A percentile compares a stretch with the other conserved stretches of the same genome.
phyloP scores from a whole-genome alignment of 2,888 invertebrate genomes.

The Oscheius sp. region DNA sequence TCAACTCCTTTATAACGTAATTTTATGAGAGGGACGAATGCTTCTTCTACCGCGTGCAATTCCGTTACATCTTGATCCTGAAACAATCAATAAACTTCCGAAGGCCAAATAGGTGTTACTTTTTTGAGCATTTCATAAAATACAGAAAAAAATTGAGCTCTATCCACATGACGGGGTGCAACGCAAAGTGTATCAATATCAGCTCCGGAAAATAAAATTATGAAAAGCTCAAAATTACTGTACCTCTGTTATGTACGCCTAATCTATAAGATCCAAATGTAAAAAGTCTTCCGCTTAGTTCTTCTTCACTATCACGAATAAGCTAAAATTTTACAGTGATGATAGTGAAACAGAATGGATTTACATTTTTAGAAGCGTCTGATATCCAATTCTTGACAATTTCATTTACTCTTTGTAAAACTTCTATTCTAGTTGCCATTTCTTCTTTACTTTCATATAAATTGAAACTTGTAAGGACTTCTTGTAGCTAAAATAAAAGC shows the following conservation, averaged over 20 bases:
- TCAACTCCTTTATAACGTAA: constrained; percentile 98
- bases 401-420: neutral
- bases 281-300: constrained; percentile 94
- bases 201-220: constrained; percentile 76
- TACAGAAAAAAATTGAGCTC: constrained; percentile 92
- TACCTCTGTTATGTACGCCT: constrained; percentile 93
- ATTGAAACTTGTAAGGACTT: neutral
- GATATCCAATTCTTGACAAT: neutral
- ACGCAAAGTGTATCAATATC: constrained; percentile 99
- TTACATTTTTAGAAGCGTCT: neutral
- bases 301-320: constrained; percentile 88
- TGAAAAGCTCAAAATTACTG: too few species aligned
- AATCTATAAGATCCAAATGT: constrained; percentile 96
- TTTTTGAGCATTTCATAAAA: constrained; percentile 90
- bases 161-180: constrained; percentile 92
- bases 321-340: too few species aligned
- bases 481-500: constrained; percentile 15
- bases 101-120: constrained; percentile 13
- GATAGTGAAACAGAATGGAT: too few species aligned
- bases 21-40: constrained; percentile 98
- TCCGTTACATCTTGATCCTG: constrained; percentile 77
- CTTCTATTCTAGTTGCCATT: neutral
- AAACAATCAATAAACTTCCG: too few species aligned
- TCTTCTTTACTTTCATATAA: constrained; percentile 16
- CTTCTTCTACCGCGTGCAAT: constrained; percentile 90